Conservation (phyloP, 2,797 vertebrate genomes). For the Pachyuromys duprasi region DNA sequence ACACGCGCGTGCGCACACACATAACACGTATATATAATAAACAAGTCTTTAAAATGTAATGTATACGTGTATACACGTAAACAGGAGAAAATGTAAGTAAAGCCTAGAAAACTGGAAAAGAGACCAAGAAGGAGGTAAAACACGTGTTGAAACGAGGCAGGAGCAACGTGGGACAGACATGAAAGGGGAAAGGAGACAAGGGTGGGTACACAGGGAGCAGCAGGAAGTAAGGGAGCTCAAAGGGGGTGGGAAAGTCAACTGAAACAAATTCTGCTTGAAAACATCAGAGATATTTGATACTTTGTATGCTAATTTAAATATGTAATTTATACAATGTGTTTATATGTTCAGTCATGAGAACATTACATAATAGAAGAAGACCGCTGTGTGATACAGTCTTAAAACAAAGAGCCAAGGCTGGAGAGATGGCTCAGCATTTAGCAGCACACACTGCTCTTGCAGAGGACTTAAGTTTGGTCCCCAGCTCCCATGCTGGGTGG, state of each 20-base stretch:
- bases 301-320: not conserved
- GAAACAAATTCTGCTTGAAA: not conserved
- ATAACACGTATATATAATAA: not conserved
- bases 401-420: not conserved
- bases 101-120: not conserved
- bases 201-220: not conserved
- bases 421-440: not conserved
- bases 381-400: not conserved
- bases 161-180: not conserved
- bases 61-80: not conserved
- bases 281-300: not conserved
- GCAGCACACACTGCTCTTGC: not conserved
- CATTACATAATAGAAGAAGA: not conserved
- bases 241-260: not conserved
- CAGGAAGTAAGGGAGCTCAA: not conserved
- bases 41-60: not conserved
- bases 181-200: not conserved
- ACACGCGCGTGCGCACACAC: not conserved
- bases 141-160: not conserved
- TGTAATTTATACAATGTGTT: not conserved
- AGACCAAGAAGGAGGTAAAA: not conserved
- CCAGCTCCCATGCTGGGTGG: not conserved
- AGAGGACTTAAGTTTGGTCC: not conserved
- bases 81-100: not conserved
- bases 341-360: not conserved